Evolutionary conservation across 1,140 invertebrate genomes (phyloP).

Genomic region (Nomia melanderi): DNA sequence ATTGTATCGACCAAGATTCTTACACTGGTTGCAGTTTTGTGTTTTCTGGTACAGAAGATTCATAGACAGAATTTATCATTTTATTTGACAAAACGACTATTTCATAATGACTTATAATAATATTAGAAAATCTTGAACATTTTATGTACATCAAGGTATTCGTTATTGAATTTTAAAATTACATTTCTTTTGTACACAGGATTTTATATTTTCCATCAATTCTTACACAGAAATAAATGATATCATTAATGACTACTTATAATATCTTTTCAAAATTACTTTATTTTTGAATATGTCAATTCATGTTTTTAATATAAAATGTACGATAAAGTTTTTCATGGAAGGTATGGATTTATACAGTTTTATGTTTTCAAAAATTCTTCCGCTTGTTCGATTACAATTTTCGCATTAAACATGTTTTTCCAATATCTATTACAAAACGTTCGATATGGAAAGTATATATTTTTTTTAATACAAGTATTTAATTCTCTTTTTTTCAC

Average conservation of each 20-base stretch:
- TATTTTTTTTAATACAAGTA: not conserved
- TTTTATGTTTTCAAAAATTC: not conserved
- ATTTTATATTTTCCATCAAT: not conserved
- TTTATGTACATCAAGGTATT: not conserved
- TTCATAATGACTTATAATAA: not conserved
- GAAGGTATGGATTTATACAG: not conserved
- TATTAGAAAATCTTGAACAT: not conserved
- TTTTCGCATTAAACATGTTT: not conserved
- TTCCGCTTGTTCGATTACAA: not conserved
- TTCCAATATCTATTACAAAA: not conserved
- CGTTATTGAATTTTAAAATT: slow-evolving; percentile 16
- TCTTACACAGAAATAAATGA: slow-evolving; percentile 2
- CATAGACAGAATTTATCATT: not conserved
- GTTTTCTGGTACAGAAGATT: slow-evolving; percentile 27
- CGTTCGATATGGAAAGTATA: not conserved
- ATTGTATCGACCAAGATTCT: slow-evolving; percentile 68
- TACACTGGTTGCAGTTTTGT: slow-evolving; percentile 72
- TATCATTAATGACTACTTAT: not conserved
- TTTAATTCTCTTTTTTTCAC: not conserved
- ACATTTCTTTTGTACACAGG: not conserved
- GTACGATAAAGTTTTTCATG: not conserved
- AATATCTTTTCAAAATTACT: not conserved
- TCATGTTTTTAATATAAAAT: slow-evolving; percentile 4
- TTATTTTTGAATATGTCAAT: not conserved
- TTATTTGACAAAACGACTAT: no score